A percentile compares a stretch with the other conserved stretches of the same genome.
phyloP scores from a whole-genome alignment of 2,113 vertebrate species.

The Cyprinus carpio region DNA sequence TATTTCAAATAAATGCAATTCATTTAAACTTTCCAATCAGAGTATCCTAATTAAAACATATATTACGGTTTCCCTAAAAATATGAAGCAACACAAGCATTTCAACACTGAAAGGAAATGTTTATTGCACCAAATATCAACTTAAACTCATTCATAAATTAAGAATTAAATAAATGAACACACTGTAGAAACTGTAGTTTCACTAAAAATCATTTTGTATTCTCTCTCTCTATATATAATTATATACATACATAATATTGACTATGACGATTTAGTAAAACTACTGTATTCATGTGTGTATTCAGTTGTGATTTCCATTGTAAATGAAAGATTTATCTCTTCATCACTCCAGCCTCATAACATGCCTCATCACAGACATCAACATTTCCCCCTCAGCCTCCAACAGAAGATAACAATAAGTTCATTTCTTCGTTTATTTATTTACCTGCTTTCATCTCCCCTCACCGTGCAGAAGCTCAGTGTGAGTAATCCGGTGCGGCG shows the following conservation, averaged over 20 bases:
- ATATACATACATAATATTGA: too few species aligned
- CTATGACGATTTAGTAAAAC: not conserved
- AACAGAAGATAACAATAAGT: slow-evolving; percentile 21
- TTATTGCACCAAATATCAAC: not conserved
- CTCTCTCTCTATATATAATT: too few species aligned
- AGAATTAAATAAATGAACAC: too few species aligned
- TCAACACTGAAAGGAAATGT: too few species aligned
- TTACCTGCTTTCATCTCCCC: slow-evolving; percentile 31
- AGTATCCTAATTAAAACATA: not conserved
- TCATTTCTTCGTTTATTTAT: slow-evolving; percentile 31
- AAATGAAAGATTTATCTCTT: slow-evolving; percentile 3
- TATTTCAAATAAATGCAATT: not conserved
- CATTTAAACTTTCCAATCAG: not conserved
- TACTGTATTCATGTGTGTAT: not conserved
- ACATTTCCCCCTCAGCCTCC: not conserved
- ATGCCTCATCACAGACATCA: slow-evolving; percentile 9
- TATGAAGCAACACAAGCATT: not conserved
- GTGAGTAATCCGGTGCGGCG: slow-evolving; percentile 47
- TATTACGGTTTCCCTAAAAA: not conserved
- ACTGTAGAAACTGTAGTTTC: too few species aligned
- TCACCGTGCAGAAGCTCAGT: slow-evolving; percentile 17
- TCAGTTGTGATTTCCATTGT: not conserved
- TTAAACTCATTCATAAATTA: not conserved
- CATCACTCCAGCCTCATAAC: slow-evolving; percentile 8
- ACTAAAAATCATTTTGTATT: too few species aligned